Evolutionary conservation across 2,888 invertebrate genomes (phyloP), one percentile per base, ranked within the genome.

Genomic region (Scelioninae gen. 1): DNA sequence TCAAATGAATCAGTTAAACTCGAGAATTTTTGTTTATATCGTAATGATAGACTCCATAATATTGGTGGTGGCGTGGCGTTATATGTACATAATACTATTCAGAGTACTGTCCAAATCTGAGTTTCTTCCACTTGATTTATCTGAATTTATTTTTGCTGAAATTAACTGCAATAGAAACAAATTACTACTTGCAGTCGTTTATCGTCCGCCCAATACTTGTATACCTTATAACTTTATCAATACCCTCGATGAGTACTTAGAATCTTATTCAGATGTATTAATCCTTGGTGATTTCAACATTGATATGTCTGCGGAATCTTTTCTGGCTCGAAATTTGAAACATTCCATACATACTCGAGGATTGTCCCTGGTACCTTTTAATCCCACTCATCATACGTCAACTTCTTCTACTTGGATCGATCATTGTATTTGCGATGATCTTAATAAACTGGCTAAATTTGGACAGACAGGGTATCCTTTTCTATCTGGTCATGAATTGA

Each of bases 21-120:
- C 11, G 7, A 32, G 15, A 34, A 38, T 53, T 55, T 53, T 29
- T 2, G 7, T 16, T 8, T 49, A 10, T 11, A 49, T 6, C 34
- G 71, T 10, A 58, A 71, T 60, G 71, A 71, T 49, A 11, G 71
- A n/a, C 7, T 9, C 1, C 13, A 16, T 10, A 11, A 38, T 29
- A 53, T 0, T 0, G 55, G 68, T 0, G 68, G 68, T 43, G 68
- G 68, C 0, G 55, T 68, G 23, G 23, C 23, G 23, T 23, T 23
- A 23, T 23, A 23, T 4, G 23, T 23, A 23, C 23, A 23, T 23
- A 23, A 1, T 23, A 23, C 23, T 23, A 23, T 23, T 23, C 23
- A 23, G 23, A 23, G 23, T 23, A 23, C 23, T 23, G 23, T 23
- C 4, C 23, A 23, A 23, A 23, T 23, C 23, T 23, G 23, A 23